Percentiles rank a stretch among this genome's conserved stretches.
These are phyloP conservation scores for Camponotus fellah DNA, from an alignment of 2,888 invertebrate genomes.

Conservation along the genomic window DNA sequence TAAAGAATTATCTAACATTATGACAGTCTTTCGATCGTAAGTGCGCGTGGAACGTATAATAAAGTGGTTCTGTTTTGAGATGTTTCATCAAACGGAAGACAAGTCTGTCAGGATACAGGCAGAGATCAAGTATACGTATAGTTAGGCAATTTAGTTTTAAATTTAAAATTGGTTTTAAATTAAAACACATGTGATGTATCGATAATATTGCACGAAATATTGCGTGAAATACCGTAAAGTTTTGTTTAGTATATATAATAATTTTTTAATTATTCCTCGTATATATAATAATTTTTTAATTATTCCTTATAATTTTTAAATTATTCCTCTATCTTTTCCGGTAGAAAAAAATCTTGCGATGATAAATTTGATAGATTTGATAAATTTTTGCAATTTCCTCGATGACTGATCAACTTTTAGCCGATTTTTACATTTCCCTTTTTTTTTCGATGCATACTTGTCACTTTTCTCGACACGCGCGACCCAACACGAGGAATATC, in stretches of 20 bases:
- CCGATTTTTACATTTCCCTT: background rate
- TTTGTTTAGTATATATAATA: background rate
- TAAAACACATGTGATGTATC: background rate
- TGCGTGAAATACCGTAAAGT: background rate
- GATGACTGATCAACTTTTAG: background rate
- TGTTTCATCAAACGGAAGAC: background rate
- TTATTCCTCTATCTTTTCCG: background rate
- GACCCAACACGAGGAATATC: slow-evolving; percentile 24
- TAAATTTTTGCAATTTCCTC: background rate
- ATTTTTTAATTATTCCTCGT: background rate
- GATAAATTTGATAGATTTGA: background rate
- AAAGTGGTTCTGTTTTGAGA: background rate
- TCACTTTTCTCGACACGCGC: background rate
- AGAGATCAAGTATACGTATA: too few relatives aligned
- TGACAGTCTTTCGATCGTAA: background rate
- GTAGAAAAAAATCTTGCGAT: background rate
- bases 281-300: background rate
- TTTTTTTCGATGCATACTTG: background rate
- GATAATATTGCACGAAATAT: background rate
- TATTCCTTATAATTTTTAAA: too few relatives aligned
- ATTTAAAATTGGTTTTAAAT: slow-evolving; percentile 16
- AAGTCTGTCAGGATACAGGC: too few relatives aligned
- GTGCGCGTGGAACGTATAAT: background rate
- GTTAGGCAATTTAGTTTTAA: background rate
- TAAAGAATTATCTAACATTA: slow-evolving; percentile 3